These are phyloP conservation scores for Tetragnatha versicolor DNA, from an alignment of 1,140 invertebrate species.

Conservation along the genomic window DNA sequence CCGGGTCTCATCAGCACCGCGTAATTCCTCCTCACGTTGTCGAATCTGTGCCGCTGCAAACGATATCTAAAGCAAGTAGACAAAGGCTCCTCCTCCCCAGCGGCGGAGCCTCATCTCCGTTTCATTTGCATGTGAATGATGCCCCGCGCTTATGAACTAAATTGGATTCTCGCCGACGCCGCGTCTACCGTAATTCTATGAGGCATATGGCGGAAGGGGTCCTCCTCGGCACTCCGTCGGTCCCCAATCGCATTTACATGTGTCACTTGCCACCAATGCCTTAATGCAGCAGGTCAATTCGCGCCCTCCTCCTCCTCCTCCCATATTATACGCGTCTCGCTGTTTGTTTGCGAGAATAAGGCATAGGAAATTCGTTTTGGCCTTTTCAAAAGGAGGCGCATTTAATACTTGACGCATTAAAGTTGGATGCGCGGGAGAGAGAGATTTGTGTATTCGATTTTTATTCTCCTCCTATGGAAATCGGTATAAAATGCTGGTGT, in stretches of 20 bases:
- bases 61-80: constrained; percentile 43
- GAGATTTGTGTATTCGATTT: constrained; percentile 30
- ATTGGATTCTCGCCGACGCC: constrained; percentile 39
- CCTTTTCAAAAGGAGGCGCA: constrained; percentile 30
- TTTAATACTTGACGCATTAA: constrained; percentile 54
- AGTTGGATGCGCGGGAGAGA: constrained; percentile 18
- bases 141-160: constrained; percentile 50
- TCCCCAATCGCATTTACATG: constrained; percentile 54
- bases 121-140: constrained; percentile 53
- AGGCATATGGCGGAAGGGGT: constrained; percentile 33
- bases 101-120: constrained; percentile 36
- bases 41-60: constrained; percentile 3
- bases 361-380: constrained; percentile 44
- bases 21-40: not conserved
- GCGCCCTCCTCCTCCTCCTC: constrained; percentile 8
- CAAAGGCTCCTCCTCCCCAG: constrained; percentile 15
- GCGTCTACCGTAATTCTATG: constrained; percentile 44
- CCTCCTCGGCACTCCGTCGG: not conserved
- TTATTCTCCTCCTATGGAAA: constrained; percentile 17
- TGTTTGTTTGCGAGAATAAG: constrained; percentile 42
- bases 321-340: constrained; percentile 36
- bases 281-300: constrained; percentile 54
- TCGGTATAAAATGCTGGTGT: constrained; percentile 38
- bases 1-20: not conserved
- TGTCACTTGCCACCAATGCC: constrained; percentile 47